Conservation (phyloP, 2,888 invertebrate species). For the Panopea generosa region DNA sequence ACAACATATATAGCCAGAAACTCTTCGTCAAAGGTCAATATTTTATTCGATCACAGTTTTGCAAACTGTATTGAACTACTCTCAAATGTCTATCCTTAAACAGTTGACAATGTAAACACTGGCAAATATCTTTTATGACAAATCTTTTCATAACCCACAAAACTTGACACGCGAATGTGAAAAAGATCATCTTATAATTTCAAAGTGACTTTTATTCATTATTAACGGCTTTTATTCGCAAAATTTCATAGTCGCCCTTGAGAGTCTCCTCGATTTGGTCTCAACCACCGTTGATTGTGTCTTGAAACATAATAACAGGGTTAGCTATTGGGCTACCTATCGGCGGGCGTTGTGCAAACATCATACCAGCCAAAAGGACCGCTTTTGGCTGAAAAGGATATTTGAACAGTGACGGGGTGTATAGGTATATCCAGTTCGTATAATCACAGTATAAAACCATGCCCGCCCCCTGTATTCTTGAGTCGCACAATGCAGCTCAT, state of each 20-base stretch:
- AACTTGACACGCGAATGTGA: conserved; percentile 52
- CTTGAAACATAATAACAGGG: conserved; percentile 38
- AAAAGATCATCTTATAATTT: conserved; percentile 49
- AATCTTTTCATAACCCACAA: conserved; percentile 36
- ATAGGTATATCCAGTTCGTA: conserved; percentile 7
- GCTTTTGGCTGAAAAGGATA: conserved; percentile 25
- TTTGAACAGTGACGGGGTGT: conserved; percentile 32
- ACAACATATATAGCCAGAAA: too few species aligned
- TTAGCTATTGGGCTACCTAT: conserved; percentile 19
- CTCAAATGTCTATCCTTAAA: neutral
- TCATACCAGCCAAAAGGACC: conserved; percentile 49
- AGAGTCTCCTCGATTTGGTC: conserved; percentile 1
- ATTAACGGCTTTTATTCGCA: conserved; percentile 13
- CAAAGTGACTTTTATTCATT: conserved; percentile 46
- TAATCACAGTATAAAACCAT: neutral
- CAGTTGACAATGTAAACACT: conserved; percentile 30
- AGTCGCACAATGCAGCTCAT: neutral
- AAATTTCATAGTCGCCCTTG: conserved; percentile 30
- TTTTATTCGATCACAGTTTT: too few species aligned
- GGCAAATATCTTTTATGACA: conserved; percentile 36
- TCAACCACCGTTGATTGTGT: conserved; percentile 20
- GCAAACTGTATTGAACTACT: neutral
- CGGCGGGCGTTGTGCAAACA: conserved; percentile 26
- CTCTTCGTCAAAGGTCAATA: too few species aligned
- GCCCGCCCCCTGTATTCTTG: conserved; percentile 3